Percentiles rank a stretch among this genome's conserved stretches.
Conservation (phyloP, 2,113 vertebrate species). For the Marmota flaviventris region DNA sequence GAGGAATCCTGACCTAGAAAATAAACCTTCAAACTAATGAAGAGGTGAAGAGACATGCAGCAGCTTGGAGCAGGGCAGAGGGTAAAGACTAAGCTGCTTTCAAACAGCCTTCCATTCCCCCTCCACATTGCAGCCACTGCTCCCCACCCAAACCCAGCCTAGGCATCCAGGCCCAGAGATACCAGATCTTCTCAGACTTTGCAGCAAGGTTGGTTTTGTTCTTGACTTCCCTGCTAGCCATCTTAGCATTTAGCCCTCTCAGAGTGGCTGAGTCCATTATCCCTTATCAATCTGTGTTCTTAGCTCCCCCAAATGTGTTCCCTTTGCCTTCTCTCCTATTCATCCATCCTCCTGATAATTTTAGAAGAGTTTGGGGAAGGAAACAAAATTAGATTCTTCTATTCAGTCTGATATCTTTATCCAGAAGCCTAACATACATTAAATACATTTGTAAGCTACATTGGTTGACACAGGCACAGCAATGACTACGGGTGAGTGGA, state of each 20-base stretch:
- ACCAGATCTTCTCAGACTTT: neutral
- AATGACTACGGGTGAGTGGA: too few relatives aligned
- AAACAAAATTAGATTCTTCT: neutral
- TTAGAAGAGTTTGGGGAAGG: neutral
- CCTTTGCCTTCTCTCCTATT: neutral
- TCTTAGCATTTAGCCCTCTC: neutral
- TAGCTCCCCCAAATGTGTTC: neutral
- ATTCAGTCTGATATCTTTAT: neutral
- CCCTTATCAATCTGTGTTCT: neutral
- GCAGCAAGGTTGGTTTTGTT: rapidly evolving
- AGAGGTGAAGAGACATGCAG: neutral
- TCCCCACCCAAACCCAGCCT: neutral
- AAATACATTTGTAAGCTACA: neutral
- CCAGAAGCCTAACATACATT: neutral
- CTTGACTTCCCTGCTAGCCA: neutral
- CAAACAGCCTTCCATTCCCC: neutral
- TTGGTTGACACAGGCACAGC: neutral
- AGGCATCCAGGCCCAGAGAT: neutral
- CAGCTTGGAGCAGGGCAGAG: neutral
- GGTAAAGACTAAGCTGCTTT: neutral
- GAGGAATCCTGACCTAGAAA: neutral
- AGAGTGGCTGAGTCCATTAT: too few relatives aligned
- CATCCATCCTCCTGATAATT: neutral
- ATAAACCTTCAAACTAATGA: neutral
- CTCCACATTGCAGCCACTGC: too few relatives aligned